Base-by-base conservation (phyloP, 1,140 invertebrate species). In the Phymorhynchus buccinoides region DNA sequence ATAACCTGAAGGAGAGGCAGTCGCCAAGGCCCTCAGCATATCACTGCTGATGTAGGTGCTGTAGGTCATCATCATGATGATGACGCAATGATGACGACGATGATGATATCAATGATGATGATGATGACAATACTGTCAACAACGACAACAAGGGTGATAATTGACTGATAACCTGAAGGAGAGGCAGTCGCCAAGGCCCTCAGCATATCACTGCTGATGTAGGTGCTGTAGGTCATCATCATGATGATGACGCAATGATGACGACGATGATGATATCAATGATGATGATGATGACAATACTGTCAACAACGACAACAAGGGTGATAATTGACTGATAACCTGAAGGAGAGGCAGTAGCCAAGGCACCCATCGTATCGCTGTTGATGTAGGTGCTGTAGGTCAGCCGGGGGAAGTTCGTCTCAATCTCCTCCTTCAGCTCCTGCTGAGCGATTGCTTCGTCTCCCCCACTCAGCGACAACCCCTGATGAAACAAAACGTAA, bases 391-490 rank as follows among this genome's bases (percentile, higher is more conserved):
- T 83, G 68, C 88, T 88, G 30, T 89, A 82, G 80, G 87, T 85
- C 32, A 90, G 86, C 27, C 80, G 32, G 2, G 86, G 83, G 48
- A 91, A 91, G 12, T 89, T 79, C 18, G 85, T 83, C 71, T 87
- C 90, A 14, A 92, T 88, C 14, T 81, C 85, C 73, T 88, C 84
- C 30, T 88, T 89, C 37, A 99, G 91, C 79, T 95, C 93, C 12
- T 94, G 91, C 92, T 98, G 98, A 14, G 95, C 96, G 86, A 95
- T 95, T 77, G 96, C 96, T 89, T 97, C 95, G 93, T 97, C 97
- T 89, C 97, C 98, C 35, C 97, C 98, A 90, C 97, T 98, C 52
- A 98, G 93, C 89, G 96, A 96, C 82, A 98, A 93, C 85, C 97
- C 97, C 96, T 94, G 88, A 7, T 18, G 41, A 37, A 52, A 32